A percentile compares a stretch with the other conserved stretches of the same genome.
phyloP scores from a whole-genome alignment of 2,888 invertebrate genomes.

The Podabrus alpinus region DNA sequence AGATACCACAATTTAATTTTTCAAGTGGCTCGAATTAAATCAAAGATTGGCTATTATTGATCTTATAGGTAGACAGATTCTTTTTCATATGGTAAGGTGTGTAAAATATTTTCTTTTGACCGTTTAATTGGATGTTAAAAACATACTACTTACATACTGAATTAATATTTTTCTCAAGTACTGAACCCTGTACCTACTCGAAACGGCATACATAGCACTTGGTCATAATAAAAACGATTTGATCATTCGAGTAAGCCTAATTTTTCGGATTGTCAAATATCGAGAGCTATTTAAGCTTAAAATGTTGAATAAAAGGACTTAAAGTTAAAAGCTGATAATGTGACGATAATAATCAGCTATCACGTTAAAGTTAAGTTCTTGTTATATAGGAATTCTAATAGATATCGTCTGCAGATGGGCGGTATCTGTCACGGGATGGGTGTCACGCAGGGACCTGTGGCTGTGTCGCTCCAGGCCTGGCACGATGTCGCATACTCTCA shows the following conservation, averaged over 20 bases:
- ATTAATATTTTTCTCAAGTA: too few relatives aligned
- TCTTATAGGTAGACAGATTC: too few relatives aligned
- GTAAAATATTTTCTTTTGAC: too few relatives aligned
- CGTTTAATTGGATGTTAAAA: too few relatives aligned
- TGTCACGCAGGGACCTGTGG: constrained; percentile 40
- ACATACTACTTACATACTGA: too few relatives aligned
- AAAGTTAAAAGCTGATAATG: constrained; percentile 12
- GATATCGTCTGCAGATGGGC: constrained; percentile 34
- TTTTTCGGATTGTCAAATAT: neutral
- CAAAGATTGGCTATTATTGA: too few relatives aligned
- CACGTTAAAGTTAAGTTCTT: constrained; percentile 27
- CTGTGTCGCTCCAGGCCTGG: constrained; percentile 39
- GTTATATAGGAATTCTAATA: constrained; percentile 28
- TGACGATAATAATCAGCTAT: constrained; percentile 21
- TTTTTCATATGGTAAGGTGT: too few relatives aligned
- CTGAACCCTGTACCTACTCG: too few relatives aligned
- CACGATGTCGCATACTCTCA: constrained; percentile 39
- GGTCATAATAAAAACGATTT: too few relatives aligned
- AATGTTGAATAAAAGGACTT: constrained; percentile 1
- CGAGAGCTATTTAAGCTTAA: neutral
- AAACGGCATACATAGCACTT: too few relatives aligned
- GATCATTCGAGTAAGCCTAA: neutral
- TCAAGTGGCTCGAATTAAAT: too few relatives aligned
- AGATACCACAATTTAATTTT: too few relatives aligned
- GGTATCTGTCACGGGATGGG: constrained; percentile 36